phyloP scores from a whole-genome alignment of 1,140 invertebrate species.

The Nylanderia fulva region DNA sequence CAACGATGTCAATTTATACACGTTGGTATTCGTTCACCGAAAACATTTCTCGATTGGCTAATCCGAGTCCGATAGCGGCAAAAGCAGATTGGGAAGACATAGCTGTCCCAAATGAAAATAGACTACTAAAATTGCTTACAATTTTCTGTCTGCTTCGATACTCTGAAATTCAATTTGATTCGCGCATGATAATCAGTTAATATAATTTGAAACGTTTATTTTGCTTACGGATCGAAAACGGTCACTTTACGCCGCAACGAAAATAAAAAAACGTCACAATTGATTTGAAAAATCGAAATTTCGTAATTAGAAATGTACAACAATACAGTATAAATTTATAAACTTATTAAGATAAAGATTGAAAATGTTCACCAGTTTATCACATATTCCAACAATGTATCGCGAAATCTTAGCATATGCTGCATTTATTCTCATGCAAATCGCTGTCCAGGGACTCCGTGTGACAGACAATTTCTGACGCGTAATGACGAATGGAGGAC shows the following conservation, averaged over 20 bases:
- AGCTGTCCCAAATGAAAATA: not conserved
- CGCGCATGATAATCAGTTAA: slow-evolving; percentile 9
- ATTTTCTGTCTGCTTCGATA: slow-evolving; percentile 11
- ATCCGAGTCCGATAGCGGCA: not conserved
- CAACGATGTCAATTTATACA: slow-evolving; percentile 53
- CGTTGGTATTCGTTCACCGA: slow-evolving; percentile 38
- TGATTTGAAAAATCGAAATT: slow-evolving; percentile 1
- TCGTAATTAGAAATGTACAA: too few relatives aligned
- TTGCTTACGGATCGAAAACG: not conserved
- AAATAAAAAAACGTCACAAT: not conserved
- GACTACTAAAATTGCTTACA: slow-evolving; percentile 41
- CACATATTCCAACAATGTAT: not conserved
- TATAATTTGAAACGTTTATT: slow-evolving; percentile 1
- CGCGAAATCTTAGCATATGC: slow-evolving; percentile 4
- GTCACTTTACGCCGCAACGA: not conserved
- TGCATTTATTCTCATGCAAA: not conserved
- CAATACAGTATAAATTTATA: not conserved
- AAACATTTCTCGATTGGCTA: slow-evolving; percentile 47
- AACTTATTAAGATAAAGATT: not conserved
- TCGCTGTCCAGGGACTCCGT: not conserved
- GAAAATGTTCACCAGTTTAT: not conserved
- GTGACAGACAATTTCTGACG: slow-evolving; percentile 41
- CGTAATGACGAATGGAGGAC: slow-evolving; percentile 47
- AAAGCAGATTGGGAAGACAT: not conserved
- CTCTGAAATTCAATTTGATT: not conserved